A percentile compares a stretch with the other conserved stretches of the same genome.
Evolutionary conservation across 2,888 invertebrate genomes (phyloP).

Genomic region (Chloroclysta siterata): DNA sequence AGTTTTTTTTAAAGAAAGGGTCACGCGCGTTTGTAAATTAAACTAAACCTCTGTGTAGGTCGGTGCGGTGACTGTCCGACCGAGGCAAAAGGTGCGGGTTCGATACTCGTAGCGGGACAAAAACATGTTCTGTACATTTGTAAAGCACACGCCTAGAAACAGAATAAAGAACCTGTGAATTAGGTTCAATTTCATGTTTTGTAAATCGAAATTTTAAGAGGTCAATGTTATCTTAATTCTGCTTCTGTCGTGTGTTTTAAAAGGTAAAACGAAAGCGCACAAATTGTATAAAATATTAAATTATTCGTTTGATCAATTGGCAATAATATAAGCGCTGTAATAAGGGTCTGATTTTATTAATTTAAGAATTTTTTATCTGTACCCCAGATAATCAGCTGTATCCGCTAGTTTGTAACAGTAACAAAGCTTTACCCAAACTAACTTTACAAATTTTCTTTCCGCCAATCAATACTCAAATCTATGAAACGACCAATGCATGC

Average conservation of each 20-base stretch:
- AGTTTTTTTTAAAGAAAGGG: neutral
- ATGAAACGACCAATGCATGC: constrained; percentile 40
- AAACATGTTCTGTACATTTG: too few species aligned
- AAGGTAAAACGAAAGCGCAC: neutral
- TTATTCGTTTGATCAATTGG: constrained; percentile 8
- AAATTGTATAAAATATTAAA: neutral
- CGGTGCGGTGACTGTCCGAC: neutral
- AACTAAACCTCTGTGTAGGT: neutral
- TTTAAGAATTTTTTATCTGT: neutral
- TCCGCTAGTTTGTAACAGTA: neutral
- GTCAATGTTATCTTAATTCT: neutral
- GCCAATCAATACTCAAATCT: constrained; percentile 32
- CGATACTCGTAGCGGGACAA: too few species aligned
- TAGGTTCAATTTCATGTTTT: neutral
- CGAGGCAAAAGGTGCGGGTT: neutral
- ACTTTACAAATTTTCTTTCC: constrained; percentile 30
- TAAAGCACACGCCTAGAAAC: too few species aligned
- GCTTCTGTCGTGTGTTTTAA: neutral
- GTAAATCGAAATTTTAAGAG: neutral
- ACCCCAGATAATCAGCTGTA: neutral
- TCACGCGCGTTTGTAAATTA: neutral
- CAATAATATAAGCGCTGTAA: neutral
- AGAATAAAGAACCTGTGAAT: neutral
- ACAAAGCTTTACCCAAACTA: constrained; percentile 11
- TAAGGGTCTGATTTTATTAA: neutral